Evolutionary conservation across 2,113 vertebrate species (phyloP), one percentile per base, ranked within the genome.

Genomic region (Amphilophus citrinellus): DNA sequence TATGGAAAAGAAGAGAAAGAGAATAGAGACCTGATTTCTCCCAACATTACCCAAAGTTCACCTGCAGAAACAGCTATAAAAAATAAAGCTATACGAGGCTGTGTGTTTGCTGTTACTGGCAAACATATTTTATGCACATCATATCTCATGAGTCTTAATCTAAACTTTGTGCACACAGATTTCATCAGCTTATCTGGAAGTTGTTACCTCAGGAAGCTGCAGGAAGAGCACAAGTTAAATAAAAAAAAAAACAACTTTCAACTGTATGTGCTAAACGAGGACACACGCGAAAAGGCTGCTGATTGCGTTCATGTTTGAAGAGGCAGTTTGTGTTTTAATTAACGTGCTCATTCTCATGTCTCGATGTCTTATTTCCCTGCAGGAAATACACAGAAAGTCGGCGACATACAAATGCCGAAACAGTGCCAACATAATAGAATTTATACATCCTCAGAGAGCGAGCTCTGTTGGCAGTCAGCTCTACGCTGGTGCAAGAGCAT

Each of bases 391-490:
- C 14, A 14, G 18, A 68, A 22, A 50, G 24, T 32, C 50, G 18
- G 44, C 60, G 56, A 84, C 77, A 20, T 24, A 58, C 53, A 76
- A 63, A 85, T 4, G 22, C 76, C 68, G 80, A 57, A 80, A 4
- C 68, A 73, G 24, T 7, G 50, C 56, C 79, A 76, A 37, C 76
- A 42, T 77, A 61, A 71, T 57, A 61, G 62, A 56, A 32, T 84
- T 76, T 68, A 86, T 57, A 71, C 61, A 30, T 77, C 66, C 83
- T 75, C 60, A 65, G 20, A 65, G 20, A 59, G 78, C 2, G 39
- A 82, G 62, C 63, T 86, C 30, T 24, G 59, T 2, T 88, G 83
- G 88, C 87, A 84, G 60, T 17, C 18, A 39, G 47, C 60, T 1
- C 57, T 1, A 7, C 3, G 9, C 37, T 30, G 81, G 76, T 84